phyloP scores from a whole-genome alignment of 1,140 invertebrate genomes.

The Dryas iulia region DNA sequence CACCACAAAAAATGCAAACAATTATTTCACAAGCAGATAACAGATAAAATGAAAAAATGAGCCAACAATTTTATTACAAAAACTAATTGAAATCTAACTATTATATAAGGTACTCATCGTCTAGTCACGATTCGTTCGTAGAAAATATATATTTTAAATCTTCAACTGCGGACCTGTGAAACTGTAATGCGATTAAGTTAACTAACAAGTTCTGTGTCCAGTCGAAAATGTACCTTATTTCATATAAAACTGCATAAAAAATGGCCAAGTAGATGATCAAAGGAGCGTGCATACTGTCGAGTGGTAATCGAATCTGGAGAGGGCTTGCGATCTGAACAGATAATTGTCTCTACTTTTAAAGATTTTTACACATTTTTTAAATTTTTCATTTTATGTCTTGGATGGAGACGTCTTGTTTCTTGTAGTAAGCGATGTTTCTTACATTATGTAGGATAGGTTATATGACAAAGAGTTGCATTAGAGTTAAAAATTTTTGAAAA shows the following conservation, averaged over 20 bases:
- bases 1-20: too few relatives aligned
- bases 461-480: too few relatives aligned
- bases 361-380: neutral
- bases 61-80: neutral
- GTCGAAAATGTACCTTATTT: neutral
- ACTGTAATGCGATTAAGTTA: conserved; percentile 24
- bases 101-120: neutral
- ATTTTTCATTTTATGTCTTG: neutral
- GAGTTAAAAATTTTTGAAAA: too few relatives aligned
- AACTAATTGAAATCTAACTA: neutral
- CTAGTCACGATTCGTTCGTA: neutral
- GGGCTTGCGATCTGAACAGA: conserved; percentile 24
- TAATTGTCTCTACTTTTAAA: conserved; percentile 18
- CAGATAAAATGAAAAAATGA: neutral
- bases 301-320: conserved; percentile 27
- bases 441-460: neutral
- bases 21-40: neutral
- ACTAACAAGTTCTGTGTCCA: conserved; percentile 8
- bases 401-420: neutral
- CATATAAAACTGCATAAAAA: neutral
- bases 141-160: conserved; percentile 10
- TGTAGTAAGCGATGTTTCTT: neutral
- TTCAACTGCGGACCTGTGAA: conserved; percentile 8
- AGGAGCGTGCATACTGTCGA: conserved; percentile 22
- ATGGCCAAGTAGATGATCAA: conserved; percentile 3